Evolutionary conservation across 2,888 invertebrate genomes (phyloP).

Genomic region (Pollenia griseotomentosa): DNA sequence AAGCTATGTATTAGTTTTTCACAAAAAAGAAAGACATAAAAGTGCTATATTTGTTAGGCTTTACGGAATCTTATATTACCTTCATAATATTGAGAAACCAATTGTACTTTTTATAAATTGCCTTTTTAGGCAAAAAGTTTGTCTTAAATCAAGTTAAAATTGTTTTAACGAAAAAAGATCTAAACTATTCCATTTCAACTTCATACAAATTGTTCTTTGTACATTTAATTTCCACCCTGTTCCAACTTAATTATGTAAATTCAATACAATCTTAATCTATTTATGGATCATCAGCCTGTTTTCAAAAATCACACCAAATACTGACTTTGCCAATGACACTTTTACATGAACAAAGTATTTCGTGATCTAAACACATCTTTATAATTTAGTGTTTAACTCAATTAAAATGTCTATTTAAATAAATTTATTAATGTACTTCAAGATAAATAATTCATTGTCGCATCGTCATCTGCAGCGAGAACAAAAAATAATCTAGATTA

Average conservation of each 20-base stretch:
- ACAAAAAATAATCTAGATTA: conserved; percentile 21
- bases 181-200: neutral
- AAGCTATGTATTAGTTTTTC: too few relatives aligned
- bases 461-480: neutral
- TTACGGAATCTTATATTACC: too few relatives aligned
- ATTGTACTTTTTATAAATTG: too few relatives aligned
- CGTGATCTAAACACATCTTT: conserved; percentile 16
- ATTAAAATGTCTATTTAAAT: conserved; percentile 53
- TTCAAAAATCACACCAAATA: conserved; percentile 11
- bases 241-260: neutral
- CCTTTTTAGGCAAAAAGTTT: too few relatives aligned
- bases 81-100: too few relatives aligned
- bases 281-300: neutral
- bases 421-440: conserved; percentile 50
- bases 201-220: conserved; percentile 4
- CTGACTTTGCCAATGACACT: neutral
- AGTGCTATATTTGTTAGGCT: too few relatives aligned
- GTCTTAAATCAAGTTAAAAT: too few relatives aligned
- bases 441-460: conserved; percentile 36
- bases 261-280: neutral
- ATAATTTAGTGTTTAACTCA: conserved; percentile 17
- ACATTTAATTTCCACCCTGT: conserved; percentile 9
- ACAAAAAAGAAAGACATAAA: too few relatives aligned
- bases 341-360: conserved; percentile 45
- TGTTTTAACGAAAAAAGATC: too few relatives aligned